These are phyloP conservation scores for Orchestes rusci DNA, from an alignment of 2,888 invertebrate genomes.

Conservation along the genomic window DNA sequence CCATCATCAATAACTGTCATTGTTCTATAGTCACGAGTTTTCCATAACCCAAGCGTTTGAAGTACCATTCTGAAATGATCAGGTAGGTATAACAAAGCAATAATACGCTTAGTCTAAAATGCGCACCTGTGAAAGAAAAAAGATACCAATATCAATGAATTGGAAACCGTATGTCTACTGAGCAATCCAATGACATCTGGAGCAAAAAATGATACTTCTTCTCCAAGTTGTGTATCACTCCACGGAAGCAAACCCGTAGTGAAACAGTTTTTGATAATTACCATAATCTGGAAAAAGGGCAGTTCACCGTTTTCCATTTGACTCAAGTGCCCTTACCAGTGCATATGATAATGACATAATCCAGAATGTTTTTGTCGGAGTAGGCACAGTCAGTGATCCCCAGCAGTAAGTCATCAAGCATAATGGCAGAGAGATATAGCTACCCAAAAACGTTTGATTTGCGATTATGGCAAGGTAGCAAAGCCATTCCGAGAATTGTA, in stretches of 20 bases:
- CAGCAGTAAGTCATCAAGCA: conserved; percentile 20
- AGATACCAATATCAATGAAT: conserved; percentile 4
- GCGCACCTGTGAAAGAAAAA: conserved; percentile 22
- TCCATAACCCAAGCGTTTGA: conserved; percentile 16
- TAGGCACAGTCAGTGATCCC: conserved; percentile 19
- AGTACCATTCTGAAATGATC: conserved; percentile 14
- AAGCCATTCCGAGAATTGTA: conserved; percentile 18
- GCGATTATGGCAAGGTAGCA: conserved; percentile 17
- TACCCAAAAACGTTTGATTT: conserved; percentile 7
- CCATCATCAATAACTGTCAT: conserved; percentile 12
- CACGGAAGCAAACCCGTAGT: conserved; percentile 10
- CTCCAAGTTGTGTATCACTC: no score
- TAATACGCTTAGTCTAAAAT: background rate
- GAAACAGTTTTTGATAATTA: conserved; percentile 14
- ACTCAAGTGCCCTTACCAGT: conserved; percentile 14
- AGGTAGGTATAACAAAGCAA: no score
- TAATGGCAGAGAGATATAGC: conserved; percentile 16
- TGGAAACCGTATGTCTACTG: background rate
- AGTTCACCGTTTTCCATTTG: no score
- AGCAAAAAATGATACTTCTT: conserved; percentile 19
- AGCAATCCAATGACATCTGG: conserved; percentile 12
- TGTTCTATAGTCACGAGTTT: conserved; percentile 6
- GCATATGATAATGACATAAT: no score
- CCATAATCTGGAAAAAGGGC: conserved; percentile 14
- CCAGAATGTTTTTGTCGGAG: conserved; percentile 21